These are phyloP conservation scores for Proctacanthus coquilletti DNA, from an alignment of 1,140 invertebrate species.

Conservation along the genomic window DNA sequence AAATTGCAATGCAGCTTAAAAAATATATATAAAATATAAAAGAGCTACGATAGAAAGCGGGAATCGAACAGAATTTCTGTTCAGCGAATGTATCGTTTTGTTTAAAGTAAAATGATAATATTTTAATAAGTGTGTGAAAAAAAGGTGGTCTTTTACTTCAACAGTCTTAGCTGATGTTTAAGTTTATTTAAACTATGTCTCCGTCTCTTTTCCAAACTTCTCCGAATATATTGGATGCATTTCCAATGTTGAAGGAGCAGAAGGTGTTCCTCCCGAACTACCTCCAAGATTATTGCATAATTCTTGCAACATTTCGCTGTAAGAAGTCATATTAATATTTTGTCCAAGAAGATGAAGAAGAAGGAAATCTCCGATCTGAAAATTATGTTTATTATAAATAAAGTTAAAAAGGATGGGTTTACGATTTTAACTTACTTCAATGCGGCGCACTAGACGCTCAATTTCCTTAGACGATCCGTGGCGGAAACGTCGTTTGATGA, in stretches of 20 bases:
- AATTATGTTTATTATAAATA: slow-evolving; percentile 6
- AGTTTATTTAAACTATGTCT: too few relatives aligned
- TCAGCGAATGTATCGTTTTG: too few relatives aligned
- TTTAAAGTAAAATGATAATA: too few relatives aligned
- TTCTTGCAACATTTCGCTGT: slow-evolving; percentile 55
- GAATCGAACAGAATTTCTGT: too few relatives aligned
- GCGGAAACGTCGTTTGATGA: slow-evolving; percentile 59
- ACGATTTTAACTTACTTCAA: slow-evolving; percentile 42
- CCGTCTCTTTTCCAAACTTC: slow-evolving; percentile 61
- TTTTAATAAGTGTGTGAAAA: too few relatives aligned
- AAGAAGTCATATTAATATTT: slow-evolving; percentile 67
- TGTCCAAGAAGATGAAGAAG: slow-evolving; percentile 66
- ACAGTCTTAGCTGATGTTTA: too few relatives aligned
- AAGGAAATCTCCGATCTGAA: slow-evolving; percentile 69
- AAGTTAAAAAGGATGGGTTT: neutral
- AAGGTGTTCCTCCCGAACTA: slow-evolving; percentile 54
- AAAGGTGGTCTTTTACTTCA: too few relatives aligned
- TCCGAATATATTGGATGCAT: slow-evolving; percentile 65
- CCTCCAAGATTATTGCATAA: slow-evolving; percentile 42
- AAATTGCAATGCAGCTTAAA: too few relatives aligned
- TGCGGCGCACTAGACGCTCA: slow-evolving; percentile 52
- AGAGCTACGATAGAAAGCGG: too few relatives aligned
- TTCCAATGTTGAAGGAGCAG: slow-evolving; percentile 67
- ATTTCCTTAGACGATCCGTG: slow-evolving; percentile 54
- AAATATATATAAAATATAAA: too few relatives aligned